Evolutionary conservation across 2,888 invertebrate species (phyloP), one percentile per base, ranked within the genome.

Genomic region (Petrophora chlorosata): DNA sequence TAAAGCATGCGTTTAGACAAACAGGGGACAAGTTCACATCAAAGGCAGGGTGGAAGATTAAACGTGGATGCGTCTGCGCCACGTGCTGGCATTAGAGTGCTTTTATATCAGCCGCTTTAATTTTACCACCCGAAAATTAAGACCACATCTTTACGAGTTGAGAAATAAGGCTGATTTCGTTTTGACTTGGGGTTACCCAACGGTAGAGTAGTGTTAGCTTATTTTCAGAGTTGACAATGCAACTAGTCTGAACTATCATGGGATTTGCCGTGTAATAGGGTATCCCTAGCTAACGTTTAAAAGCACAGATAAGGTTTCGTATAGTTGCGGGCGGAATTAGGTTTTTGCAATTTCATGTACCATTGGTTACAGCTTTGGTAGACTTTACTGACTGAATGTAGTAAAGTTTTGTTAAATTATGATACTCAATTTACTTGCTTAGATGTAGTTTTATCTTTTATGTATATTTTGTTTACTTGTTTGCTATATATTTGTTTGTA

Each of bases 201-300:
- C 5, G 50, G 59, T 26, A 59, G 36, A 56, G 12, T 49, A 66
- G 56, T 48, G 26, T 36, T 67, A 61, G 78, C 56, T 61, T 64
- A 57, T 69, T 65, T 62, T 65, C 58, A 64, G 73, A 79, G 80
- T 85, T 82, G 84, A 85, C 85, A 84, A 79, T 85, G 82, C 83
- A 79, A 80, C 82, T 85, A 83, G 81, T 80, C 74, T 73, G 65
- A 78, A 84, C 84, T 87, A 83, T 79, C 88, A 80, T 78, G 88
- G 87, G 88, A 88, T 87, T 87, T 86, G 74, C 67, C 56, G 60
- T 74, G 79, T 82, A 82, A 84, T 81, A 76, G 79, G 75, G 82
- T 79, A 79, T 82, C 76, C 76, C 67, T 73, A 65, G 72, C 69
- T 68, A 74, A 66, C 67, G 68, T 73, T 81, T 77, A 76, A 75